Base-by-base conservation (phyloP, 2,797 vertebrate genomes). In the Gephyroberyx darwinii region DNA sequence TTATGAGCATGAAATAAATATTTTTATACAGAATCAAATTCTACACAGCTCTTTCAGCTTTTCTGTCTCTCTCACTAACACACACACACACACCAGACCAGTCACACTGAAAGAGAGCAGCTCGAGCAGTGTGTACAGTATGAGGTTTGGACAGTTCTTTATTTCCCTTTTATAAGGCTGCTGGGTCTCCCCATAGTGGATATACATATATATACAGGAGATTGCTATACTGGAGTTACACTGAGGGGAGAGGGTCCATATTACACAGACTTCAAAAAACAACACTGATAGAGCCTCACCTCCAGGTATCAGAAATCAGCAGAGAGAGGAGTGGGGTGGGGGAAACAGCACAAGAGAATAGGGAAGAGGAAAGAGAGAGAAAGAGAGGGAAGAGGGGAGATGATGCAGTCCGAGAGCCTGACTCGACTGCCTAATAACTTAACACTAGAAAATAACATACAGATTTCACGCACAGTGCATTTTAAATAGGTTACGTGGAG, bases 131-230 rank as follows among this genome's bases (percentile, higher is more conserved):
- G 43, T 85, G 74, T 84, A 83, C 65, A 84, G 53, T 81, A 75
- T 83, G 88, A 92, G 90, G 89, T 92, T 92, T 92, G 87, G 90
- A 92, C 91, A 93, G 92, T 93, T 93, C 88, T 94, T 95, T 94
- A 94, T 94, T 93, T 93, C 93, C 91, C 91, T 93, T 94, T 92
- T 85, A 93, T 94, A 94, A 92, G 92, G 93, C 92, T 92, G 93
- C 90, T 93, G 91, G 91, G 90, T 93, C 84, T 92, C 90, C 89
- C 91, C 91, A 90, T 92, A 82, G 89, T 93, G 91, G 91, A 92
- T 94, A 93, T 93, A 93, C 89, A 91, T 92, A 87, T 90, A 94
- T 91, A 91, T 91, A 93, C 90, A 93, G 89, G 91, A 93, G 90
- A 90, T 91, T 93, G 92, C 90, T 93, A 93, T 93, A 93, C 90